Percentiles rank a stretch among this genome's conserved stretches.
phyloP scores from a whole-genome alignment of 1,140 invertebrate species.

The Drosophila teissieri region DNA sequence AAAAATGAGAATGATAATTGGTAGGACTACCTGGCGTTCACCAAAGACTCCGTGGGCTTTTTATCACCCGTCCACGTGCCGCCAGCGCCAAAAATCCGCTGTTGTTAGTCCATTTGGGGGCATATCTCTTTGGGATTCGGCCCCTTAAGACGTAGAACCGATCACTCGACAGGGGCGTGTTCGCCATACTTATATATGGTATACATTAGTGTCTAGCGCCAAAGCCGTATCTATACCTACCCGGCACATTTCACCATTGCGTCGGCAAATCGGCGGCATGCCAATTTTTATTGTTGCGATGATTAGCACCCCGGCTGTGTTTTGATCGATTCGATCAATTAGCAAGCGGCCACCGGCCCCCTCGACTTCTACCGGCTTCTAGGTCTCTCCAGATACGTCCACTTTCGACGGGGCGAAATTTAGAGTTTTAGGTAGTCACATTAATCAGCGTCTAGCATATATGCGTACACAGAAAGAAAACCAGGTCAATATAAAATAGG shows the following conservation, averaged over 20 bases:
- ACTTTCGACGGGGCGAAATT: slow-evolving; percentile 15
- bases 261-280: slow-evolving; percentile 4
- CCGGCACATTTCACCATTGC: slow-evolving; percentile 15
- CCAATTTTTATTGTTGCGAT: slow-evolving; percentile 26
- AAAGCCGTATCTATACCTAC: not conserved
- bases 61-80: not conserved
- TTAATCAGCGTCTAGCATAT: slow-evolving; percentile 41
- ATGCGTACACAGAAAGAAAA: slow-evolving; percentile 6
- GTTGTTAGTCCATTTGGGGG: not conserved
- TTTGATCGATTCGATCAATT: slow-evolving; percentile 41
- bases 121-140: not conserved
- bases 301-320: slow-evolving; percentile 28
- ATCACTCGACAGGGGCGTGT: slow-evolving; percentile 34
- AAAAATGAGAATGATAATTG: no score
- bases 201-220: not conserved
- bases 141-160: slow-evolving; percentile 14
- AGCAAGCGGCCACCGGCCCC: slow-evolving; percentile 23
- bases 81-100: not conserved
- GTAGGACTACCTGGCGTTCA: not conserved
- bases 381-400: slow-evolving; percentile 4
- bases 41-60: not conserved
- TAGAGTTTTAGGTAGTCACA: slow-evolving; percentile 45
- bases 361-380: slow-evolving; percentile 1
- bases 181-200: not conserved
- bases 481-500: not conserved